These are phyloP conservation scores for Electrona antarctica DNA, from an alignment of 2,113 vertebrate genomes.

Conservation along the genomic window DNA sequence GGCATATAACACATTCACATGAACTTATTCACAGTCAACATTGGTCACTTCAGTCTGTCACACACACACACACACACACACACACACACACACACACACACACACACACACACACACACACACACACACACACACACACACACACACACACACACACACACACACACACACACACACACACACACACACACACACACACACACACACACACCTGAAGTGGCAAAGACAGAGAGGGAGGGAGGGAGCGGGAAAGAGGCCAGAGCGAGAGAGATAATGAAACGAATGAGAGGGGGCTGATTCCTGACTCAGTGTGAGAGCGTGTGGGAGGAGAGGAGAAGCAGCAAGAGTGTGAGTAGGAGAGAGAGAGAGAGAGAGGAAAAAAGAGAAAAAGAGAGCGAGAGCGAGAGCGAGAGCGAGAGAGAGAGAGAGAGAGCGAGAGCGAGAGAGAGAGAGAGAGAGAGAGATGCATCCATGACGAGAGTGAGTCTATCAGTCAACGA, in stretches of 20 bases:
- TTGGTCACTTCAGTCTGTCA: too few relatives aligned
- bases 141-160: constrained; percentile 24
- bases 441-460: constrained; percentile 32
- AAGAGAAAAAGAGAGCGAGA: constrained; percentile 63
- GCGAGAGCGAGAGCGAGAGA: constrained; percentile 42
- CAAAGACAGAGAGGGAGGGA: constrained; percentile 32
- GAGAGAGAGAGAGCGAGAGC: neutral
- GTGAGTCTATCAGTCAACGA: too few relatives aligned
- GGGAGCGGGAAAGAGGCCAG: neutral
- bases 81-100: too few relatives aligned
- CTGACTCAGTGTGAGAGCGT: constrained; percentile 13
- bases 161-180: constrained; percentile 26
- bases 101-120: too few relatives aligned
- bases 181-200: too few relatives aligned
- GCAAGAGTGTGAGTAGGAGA: neutral
- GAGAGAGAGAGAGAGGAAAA: constrained; percentile 68
- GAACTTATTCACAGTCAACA: too few relatives aligned
- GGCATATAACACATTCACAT: too few relatives aligned
- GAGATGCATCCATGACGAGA: too few relatives aligned
- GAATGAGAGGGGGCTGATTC: constrained; percentile 50
- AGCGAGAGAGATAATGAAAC: constrained; percentile 60
- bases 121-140: too few relatives aligned
- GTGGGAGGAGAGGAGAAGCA: constrained; percentile 11
- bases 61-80: too few relatives aligned
- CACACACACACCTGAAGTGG: constrained; percentile 46